phyloP scores from a whole-genome alignment of 2,113 vertebrate species.

The Dryoscopus gambensis region DNA sequence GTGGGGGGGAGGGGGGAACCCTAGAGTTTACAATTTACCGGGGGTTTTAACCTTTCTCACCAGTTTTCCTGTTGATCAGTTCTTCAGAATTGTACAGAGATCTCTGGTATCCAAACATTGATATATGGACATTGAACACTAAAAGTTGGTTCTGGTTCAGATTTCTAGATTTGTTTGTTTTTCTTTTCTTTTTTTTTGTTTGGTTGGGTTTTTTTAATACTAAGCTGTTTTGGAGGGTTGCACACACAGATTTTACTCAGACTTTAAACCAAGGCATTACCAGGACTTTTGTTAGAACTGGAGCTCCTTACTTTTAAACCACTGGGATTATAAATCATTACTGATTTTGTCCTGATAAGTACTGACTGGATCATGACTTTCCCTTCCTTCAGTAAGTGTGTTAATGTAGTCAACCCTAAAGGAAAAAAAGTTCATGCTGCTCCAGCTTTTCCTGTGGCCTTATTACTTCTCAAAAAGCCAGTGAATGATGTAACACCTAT shows the following conservation, averaged over 20 bases:
- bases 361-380: not conserved
- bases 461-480: not conserved
- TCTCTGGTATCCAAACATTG: not conserved
- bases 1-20: no score
- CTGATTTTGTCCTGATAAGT: slow-evolving; percentile 22
- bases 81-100: not conserved
- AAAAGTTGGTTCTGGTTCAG: not conserved
- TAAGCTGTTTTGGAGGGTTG: not conserved
- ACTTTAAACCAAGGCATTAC: slow-evolving; percentile 31
- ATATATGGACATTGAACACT: no score
- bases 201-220: not conserved
- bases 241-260: not conserved
- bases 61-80: not conserved
- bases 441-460: not conserved
- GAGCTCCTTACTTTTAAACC: slow-evolving; percentile 27
- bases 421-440: not conserved
- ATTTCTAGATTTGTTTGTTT: not conserved
- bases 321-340: not conserved
- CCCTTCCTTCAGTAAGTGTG: not conserved
- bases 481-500: not conserved
- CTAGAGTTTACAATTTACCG: not conserved
- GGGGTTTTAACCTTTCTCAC: not conserved
- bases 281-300: not conserved
- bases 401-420: not conserved
- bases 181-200: no score